Base-by-base conservation (phyloP, 1,140 invertebrate species). In the Calephelis nemesis region DNA sequence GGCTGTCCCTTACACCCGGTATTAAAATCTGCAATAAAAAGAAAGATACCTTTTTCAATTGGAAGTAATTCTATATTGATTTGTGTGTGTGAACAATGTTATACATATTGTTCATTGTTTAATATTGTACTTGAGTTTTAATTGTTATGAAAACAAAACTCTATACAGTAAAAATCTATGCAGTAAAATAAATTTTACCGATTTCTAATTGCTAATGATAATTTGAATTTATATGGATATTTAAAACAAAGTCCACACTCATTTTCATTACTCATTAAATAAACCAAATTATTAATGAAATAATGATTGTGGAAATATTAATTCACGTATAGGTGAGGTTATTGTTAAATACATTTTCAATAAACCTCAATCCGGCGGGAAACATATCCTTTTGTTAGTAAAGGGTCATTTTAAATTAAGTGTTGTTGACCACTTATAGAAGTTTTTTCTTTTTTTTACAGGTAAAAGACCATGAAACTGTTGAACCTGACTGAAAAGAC, bases 321-420 rank as follows among this genome's bases (percentile, higher is more conserved):
- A 78, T 66, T 84, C 78, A 86, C 78, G 85, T 83, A 86, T 91
- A 88, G 88, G 88, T 91, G 88, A 87, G 87, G 87, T 82, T 83
- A 75, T 81, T 84, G 85, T 83, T 83, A 84, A n/a, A 64, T 76
- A 63, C 19, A 85, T 87, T 84, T 82, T 83, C 81, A 72, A 78
- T 87, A 74, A 73, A 77, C 84, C 87, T 89, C 88, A 91, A 91
- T 91, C 88, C 87, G 87, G 80, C 85, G 69, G 83, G 80, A 85
- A 69, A 91, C 87, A 88, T 54, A 45, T 4, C 1, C 7, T 63
- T 64, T 42, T 65, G 45, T 10, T 65, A 54, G 68, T 7, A 63
- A 10, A 11, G 3, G 3, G 30, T 7, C 12, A 10, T 40, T 62
- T 47, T 39, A 10, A 60, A 69, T 62, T 65, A 30, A 11, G 3